Base-by-base conservation (phyloP, 1,140 invertebrate genomes). In the Catajapyx aquilonaris region DNA sequence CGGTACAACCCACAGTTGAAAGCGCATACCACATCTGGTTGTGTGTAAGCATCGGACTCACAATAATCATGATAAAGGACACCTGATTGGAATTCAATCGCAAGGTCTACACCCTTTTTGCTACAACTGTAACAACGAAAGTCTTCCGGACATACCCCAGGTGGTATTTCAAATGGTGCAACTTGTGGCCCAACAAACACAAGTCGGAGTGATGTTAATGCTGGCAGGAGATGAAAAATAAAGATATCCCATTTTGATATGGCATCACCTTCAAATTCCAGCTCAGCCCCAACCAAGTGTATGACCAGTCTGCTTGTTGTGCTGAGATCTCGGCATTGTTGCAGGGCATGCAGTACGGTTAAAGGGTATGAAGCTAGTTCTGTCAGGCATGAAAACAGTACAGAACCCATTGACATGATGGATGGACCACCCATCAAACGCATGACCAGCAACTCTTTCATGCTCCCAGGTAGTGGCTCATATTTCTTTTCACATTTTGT, bases 1-100 rank as follows among this genome's bases (percentile, higher is more conserved):
- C 75, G 57, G 44, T 77, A 70, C 0, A 79, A 56, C 21, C 71
- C 73, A 5, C 71, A 66, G 46, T 80, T 80, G 45, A 76, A 78
- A 4, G 72, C 64, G 45, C 73, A 76, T 20, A 50, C 59, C 9
- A 77, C 48, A 48, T 71, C 61, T 2, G 73, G 69, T 16, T 52
- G 46, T 0, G 50, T 45, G 35, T 61, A 69, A 9, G 52, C 49
- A n/a, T 53, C 36, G 5, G 49, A 52, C 1, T 45, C 44, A 25
- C 52, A 56, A 39, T 69, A 66, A 5, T 74, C 59, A 35, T 74
- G 66, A 48, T 76, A 79, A 0, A 68, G 52, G 31, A 54, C 57
- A 34, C 55, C 59, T 2, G 64, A 57, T 39, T 66, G 54, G 44
- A 72, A 71, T 11, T 56, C 54, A 40, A 71, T 60, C 2, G 52